Evolutionary conservation across 2,888 invertebrate genomes (phyloP), one percentile per base, ranked within the genome.

Genomic region (Drepana falcataria): DNA sequence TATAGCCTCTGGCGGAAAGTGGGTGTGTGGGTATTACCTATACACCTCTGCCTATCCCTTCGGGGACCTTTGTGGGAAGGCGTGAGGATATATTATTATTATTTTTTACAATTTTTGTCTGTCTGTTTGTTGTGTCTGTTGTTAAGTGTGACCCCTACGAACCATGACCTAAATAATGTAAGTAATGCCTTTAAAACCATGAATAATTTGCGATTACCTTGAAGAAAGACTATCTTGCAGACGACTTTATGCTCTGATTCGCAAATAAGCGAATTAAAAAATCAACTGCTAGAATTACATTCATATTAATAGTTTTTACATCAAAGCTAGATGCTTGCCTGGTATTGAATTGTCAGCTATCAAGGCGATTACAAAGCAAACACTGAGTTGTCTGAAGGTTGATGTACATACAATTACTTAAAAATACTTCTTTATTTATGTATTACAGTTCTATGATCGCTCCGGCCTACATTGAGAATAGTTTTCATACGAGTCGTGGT

Each of bases 291-390:
- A 40, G 5, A 7, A 6, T 40, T 6, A 7, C 40, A 40, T 40
- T 40, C 4, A 40, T 40, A 40, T 40, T 4, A 9, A 44, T 9
- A 7, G 44, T 44, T 41, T 41, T 41, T 41, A 2, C 6, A 41
- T 41, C 9, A 9, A 21, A 21, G 21, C 21, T 21, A 21, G 21
- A 21, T 9, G 3, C 3, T 44, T 44, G 44, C 9, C 9, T 44
- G 44, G 3, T 44, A 48, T 55, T 53, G 51, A 37, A 53, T 35
- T 64, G 60, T 57, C 57, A 59, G 53, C 35, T 33, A 47, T 52
- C 41, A 40, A 52, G 33, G 49, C 5, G 5, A 37, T 54, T 35
- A 48, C 51, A 48, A 54, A 48, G 2, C 9, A 44, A 44, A 44
- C 44, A 44, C 44, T 44, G 9, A 9, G 44, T 44, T 44, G 6